Percentiles rank a stretch among this genome's conserved stretches.
Evolutionary conservation across 2,888 invertebrate genomes (phyloP).

Genomic region (Oligia fasciuncula): DNA sequence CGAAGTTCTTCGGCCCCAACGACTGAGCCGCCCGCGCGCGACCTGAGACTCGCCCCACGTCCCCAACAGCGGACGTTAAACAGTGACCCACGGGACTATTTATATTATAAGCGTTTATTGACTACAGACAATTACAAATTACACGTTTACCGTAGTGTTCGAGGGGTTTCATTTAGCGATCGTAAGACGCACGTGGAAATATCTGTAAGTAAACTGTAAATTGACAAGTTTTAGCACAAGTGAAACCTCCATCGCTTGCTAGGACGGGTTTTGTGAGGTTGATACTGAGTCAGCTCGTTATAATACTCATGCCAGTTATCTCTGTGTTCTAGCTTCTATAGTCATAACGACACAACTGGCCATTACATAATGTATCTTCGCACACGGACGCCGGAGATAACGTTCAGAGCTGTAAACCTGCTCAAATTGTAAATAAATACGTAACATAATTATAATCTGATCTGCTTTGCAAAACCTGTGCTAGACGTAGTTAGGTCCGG

Average conservation of each 20-base stretch:
- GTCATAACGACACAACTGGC: conserved; percentile 2
- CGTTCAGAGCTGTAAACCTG: conserved; percentile 30
- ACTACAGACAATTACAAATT: conserved; percentile 53
- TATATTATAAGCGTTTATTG: conserved; percentile 62
- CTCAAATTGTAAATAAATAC: conserved; percentile 63
- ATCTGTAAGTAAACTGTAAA: conserved; percentile 29
- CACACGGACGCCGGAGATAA: conserved; percentile 9
- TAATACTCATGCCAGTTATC: conserved; percentile 50
- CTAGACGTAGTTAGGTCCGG: conserved; percentile 52
- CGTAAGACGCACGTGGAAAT: conserved; percentile 46
- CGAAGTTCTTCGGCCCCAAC: conserved; percentile 76
- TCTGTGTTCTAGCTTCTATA: conserved; percentile 31
- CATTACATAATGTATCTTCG: conserved; percentile 6
- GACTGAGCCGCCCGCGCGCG: conserved; percentile 69
- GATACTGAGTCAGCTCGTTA: conserved; percentile 26
- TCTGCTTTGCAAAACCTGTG: conserved; percentile 43
- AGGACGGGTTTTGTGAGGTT: conserved; percentile 47
- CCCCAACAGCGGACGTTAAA: conserved; percentile 43
- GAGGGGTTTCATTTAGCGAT: conserved; percentile 43
- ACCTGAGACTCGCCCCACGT: conserved; percentile 28
- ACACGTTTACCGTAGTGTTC: conserved; percentile 46
- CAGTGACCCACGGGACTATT: conserved; percentile 52
- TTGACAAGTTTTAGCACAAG: conserved; percentile 38
- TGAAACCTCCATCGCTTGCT: conserved; percentile 24
- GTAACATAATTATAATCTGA: conserved; percentile 33